A percentile compares a stretch with the other conserved stretches of the same genome.
Conservation (phyloP, 2,888 invertebrate species). For the Tetragonula carbonaria region DNA sequence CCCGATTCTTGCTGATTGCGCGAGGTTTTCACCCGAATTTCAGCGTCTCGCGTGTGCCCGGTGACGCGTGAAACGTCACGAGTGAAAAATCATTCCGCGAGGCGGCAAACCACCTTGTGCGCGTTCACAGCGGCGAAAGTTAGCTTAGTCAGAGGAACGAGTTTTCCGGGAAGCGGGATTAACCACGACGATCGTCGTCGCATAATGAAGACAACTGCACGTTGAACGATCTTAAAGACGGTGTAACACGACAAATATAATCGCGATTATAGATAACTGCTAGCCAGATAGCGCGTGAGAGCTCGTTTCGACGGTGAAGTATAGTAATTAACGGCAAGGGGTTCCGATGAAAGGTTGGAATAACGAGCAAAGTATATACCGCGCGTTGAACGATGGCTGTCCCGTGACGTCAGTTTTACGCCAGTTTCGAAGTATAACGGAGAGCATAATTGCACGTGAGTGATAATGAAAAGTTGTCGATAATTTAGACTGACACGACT, state of each 20-base stretch:
- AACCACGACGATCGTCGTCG: constrained; percentile 32
- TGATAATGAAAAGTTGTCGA: too few relatives aligned
- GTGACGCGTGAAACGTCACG: constrained; percentile 13
- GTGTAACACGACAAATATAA: constrained; percentile 27
- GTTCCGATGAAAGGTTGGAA: not conserved
- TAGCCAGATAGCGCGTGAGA: not conserved
- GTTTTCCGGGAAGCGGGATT: constrained; percentile 39
- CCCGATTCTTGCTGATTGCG: too few relatives aligned
- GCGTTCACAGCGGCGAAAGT: constrained; percentile 30
- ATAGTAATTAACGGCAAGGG: not conserved
- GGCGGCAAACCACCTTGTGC: constrained; percentile 8
- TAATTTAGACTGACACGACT: too few relatives aligned
- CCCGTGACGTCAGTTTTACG: not conserved
- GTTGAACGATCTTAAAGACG: constrained; percentile 21
- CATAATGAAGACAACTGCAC: constrained; percentile 8
- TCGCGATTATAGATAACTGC: constrained; percentile 13
- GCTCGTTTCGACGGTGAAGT: not conserved
- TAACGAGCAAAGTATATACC: too few relatives aligned
- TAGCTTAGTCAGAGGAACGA: constrained; percentile 37
- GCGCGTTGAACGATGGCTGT: not conserved
- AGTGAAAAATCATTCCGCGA: constrained; percentile 15
- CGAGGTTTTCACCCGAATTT: too few relatives aligned
- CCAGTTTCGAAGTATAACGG: not conserved
- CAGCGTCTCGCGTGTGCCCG: not conserved
- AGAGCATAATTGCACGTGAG: too few relatives aligned